These are phyloP conservation scores for Aphelenchoides avenae DNA, from an alignment of 1,140 invertebrate genomes.

Conservation along the genomic window DNA sequence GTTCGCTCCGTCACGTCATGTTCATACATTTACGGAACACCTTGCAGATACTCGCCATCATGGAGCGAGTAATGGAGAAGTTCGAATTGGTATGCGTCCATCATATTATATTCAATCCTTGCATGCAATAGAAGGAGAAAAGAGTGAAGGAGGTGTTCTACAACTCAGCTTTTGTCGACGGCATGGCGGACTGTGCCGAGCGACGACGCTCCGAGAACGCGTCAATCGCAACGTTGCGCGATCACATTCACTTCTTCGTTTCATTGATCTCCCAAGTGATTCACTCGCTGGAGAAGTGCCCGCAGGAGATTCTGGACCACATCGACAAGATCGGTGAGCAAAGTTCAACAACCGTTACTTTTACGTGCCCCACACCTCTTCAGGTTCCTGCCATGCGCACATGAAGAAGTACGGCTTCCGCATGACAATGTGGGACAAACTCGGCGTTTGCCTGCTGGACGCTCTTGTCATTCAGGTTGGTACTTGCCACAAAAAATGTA, in stretches of 20 bases:
- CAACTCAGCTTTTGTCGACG: conserved; percentile 50
- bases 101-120: not conserved
- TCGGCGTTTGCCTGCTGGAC: conserved; percentile 48
- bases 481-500: conserved; percentile 7
- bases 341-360: not conserved
- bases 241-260: conserved; percentile 56
- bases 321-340: conserved; percentile 48
- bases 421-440: conserved; percentile 48
- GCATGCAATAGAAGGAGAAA: conserved; percentile 43
- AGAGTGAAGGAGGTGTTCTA: conserved; percentile 49
- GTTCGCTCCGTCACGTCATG: no score
- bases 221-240: conserved; percentile 51
- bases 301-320: conserved; percentile 50
- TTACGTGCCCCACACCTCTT: conserved; percentile 5
- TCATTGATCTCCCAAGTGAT: conserved; percentile 49
- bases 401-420: conserved; percentile 46
- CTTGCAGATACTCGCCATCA: conserved; percentile 51
- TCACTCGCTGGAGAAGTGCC: conserved; percentile 39
- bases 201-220: not conserved
- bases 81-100: conserved; percentile 40
- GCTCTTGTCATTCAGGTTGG: conserved; percentile 44
- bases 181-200: conserved; percentile 38
- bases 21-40: no score
- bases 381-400: conserved; percentile 43
- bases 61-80: conserved; percentile 56